Conservation (phyloP, 2,888 invertebrate genomes). For the Zygothrica quintamaculata region DNA sequence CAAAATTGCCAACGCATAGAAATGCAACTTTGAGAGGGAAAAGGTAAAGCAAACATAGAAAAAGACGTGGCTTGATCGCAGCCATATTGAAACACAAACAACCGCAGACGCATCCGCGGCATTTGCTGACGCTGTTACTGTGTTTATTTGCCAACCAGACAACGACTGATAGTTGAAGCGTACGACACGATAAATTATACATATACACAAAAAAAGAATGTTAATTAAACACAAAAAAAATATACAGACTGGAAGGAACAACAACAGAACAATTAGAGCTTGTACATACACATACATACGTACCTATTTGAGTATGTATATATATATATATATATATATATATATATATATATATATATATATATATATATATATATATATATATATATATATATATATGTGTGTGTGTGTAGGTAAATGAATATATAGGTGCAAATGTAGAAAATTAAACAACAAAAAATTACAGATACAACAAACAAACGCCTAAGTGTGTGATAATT, state of each 20-base stretch:
- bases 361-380: slow-evolving; percentile 9
- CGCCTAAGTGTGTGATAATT: slow-evolving; percentile 4
- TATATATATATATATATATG: neutral
- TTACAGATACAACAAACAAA: slow-evolving; percentile 31
- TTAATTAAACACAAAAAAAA: slow-evolving; percentile 67
- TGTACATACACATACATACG: slow-evolving; percentile 13
- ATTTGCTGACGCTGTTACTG: slow-evolving; percentile 54
- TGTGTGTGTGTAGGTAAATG: too few species aligned
- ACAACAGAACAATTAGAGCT: slow-evolving; percentile 70
- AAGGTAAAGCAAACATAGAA: slow-evolving; percentile 8
- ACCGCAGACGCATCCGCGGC: slow-evolving; percentile 19
- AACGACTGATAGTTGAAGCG: slow-evolving; percentile 38
- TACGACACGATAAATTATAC: slow-evolving; percentile 62
- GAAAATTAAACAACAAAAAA: slow-evolving; percentile 18
- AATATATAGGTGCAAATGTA: slow-evolving; percentile 11
- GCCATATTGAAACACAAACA: slow-evolving; percentile 59
- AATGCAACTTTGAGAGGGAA: slow-evolving; percentile 4
- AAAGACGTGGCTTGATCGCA: slow-evolving; percentile 68
- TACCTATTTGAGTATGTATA: slow-evolving; percentile 1
- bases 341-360: slow-evolving; percentile 11
- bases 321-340: slow-evolving; percentile 9
- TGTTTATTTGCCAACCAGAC: slow-evolving; percentile 54
- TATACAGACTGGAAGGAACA: slow-evolving; percentile 37
- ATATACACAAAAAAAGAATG: slow-evolving; percentile 33
- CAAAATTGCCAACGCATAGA: neutral